Base-by-base conservation (phyloP, 2,113 vertebrate genomes). In the Gadus macrocephalus region DNA sequence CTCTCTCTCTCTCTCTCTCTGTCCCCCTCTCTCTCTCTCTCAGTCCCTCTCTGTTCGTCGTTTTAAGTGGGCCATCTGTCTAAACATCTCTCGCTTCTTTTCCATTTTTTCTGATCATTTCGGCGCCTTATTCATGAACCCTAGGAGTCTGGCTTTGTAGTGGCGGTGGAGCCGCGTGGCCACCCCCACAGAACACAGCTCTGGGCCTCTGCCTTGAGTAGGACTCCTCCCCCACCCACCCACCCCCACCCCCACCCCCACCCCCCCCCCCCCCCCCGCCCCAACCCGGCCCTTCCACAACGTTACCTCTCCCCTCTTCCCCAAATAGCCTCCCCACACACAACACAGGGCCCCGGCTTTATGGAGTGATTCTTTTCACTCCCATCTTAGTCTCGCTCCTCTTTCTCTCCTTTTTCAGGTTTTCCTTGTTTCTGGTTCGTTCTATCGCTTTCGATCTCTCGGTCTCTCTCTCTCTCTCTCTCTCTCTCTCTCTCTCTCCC, bases 31-130 rank as follows among this genome's bases (percentile, higher is more conserved):
- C 28, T 70, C n/a, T 75, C 66, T 56, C 69, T 62, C 61, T 66
- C 67, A 64, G 28, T 56, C 90, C 87, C 91, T 93, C 91, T 94
- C 92, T 96, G 94, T 90, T 92, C 91, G 84, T 92, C 92, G 93
- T 96, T 98, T 98, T 95, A 97, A 98, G 94, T 97, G 95, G 95
- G 92, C 96, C 96, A 99, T 98, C 97, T 99, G 96, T 98, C 96
- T 96, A 99, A 98, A 98, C 96, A 98, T 97, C 93, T 94, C 94
- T 92, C 92, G 87, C 88, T 94, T 87, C 81, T 86, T 83, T 88
- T 84, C 83, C 83, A 78, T 95, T 94, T 96, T 92, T 95, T 94
- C 95, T 98, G 95, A 98, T 98, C 95, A 98, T 98, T 98, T 98
- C 96, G 96, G 96, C 94, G 91, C 95, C 95, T 96, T 98, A 98